phyloP scores from a whole-genome alignment of 2,113 vertebrate species.

The Leucosticte australis region DNA sequence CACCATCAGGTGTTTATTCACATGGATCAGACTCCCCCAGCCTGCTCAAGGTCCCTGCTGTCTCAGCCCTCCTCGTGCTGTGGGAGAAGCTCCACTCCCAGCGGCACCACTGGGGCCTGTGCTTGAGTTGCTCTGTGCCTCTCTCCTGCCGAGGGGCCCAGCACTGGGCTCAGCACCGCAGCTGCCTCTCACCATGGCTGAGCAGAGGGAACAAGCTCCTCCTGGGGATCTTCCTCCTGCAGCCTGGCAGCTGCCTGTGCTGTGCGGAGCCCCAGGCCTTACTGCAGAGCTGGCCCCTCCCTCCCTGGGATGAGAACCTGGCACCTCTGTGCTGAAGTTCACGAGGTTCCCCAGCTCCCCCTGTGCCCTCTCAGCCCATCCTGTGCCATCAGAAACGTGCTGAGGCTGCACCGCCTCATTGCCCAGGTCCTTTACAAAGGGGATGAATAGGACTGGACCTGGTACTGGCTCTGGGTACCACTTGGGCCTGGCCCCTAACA shows the following conservation, averaged over 20 bases:
- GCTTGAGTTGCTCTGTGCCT: neutral
- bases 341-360: fast-evolving
- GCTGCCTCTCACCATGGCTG: neutral
- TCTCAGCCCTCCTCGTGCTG: too few species aligned
- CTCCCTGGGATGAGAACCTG: neutral
- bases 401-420: fast-evolving
- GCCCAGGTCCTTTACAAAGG: neutral
- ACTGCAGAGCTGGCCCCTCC: neutral
- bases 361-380: too few species aligned
- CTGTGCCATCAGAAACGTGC: fast-evolving
- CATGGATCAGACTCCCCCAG: neutral
- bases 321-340: neutral
- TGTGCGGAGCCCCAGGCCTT: neutral
- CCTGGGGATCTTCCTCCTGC: neutral
- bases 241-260: too few species aligned
- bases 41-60: neutral
- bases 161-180: neutral
- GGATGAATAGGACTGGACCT: fast-evolving
- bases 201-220: neutral
- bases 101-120: fast-evolving
- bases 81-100: fast-evolving
- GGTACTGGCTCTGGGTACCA: neutral
- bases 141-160: fast-evolving
- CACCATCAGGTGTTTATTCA: fast-evolving
- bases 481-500: neutral